These are phyloP conservation scores for Phaedon cochleariae DNA, from an alignment of 2,888 invertebrate genomes.

Conservation along the genomic window DNA sequence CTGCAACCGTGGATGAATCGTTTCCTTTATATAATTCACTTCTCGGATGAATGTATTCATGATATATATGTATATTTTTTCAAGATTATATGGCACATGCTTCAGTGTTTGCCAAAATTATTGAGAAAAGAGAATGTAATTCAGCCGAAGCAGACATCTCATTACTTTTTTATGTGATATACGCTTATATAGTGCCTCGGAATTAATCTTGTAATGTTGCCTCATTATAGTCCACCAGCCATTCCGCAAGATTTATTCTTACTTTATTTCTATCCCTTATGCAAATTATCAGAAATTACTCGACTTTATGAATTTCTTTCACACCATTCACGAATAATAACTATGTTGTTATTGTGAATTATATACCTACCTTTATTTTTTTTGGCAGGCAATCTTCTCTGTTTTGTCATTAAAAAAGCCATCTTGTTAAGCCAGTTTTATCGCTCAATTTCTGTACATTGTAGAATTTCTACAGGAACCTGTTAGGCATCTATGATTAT, in stretches of 20 bases:
- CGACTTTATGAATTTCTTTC: slow-evolving; percentile 32
- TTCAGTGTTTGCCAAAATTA: not conserved
- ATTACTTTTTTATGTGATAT: slow-evolving; percentile 16
- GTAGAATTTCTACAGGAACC: too few species aligned
- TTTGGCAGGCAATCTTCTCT: not conserved
- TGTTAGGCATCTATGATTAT: too few species aligned
- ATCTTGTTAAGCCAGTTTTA: too few species aligned
- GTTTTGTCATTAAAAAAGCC: not conserved
- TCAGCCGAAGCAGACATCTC: slow-evolving; percentile 13
- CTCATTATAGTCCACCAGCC: slow-evolving; percentile 28
- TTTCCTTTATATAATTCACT: too few species aligned
- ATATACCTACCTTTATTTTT: not conserved
- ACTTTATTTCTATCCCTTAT: slow-evolving; percentile 31
- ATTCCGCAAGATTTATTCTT: slow-evolving; percentile 18
- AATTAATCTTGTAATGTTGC: slow-evolving; percentile 37
- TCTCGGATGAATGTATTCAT: too few species aligned
- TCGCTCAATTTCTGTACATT: too few species aligned
- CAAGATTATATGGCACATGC: too few species aligned
- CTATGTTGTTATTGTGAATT: slow-evolving; percentile 11
- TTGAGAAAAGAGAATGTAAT: slow-evolving; percentile 1
- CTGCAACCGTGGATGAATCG: too few species aligned
- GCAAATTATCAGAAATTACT: slow-evolving; percentile 34
- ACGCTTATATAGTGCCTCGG: slow-evolving; percentile 26
- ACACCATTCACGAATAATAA: slow-evolving; percentile 20
- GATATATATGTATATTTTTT: too few species aligned